Evolutionary conservation across 2,113 vertebrate genomes (phyloP), one percentile per base, ranked within the genome.

Genomic region (Gymnogyps californianus): DNA sequence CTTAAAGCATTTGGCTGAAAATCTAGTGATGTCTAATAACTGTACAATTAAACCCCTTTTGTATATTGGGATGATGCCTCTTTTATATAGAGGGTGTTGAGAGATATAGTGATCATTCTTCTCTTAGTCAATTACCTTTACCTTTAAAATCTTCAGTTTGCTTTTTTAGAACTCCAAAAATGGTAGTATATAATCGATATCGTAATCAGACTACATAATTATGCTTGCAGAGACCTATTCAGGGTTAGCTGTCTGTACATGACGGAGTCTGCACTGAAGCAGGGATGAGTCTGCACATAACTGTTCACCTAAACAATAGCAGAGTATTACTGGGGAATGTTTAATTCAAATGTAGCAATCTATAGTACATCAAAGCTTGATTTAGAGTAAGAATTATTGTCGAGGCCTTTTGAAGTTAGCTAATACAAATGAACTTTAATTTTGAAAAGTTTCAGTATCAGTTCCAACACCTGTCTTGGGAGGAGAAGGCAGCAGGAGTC

Each of bases 271-370:
- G 29, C 78, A 75, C 57, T 61, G 88, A 86, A 65, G 71, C 64
- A 87, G 47, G 55, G 67, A 67, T 81, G 86, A 87, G 81, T 86
- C 83, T 89, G 61, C 57, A 62, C 14, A 6, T 90, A 96, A 90
- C 84, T 61, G 28, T 85, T 96, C 91, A 81, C 44, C 76, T 90
- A 75, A 92, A 96, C 79, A 96, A 92, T 89, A 85, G 82, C 57
- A 47, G 51, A 87, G 40, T 77, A n/a, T 91, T 87, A 75, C 34
- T 24, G 42, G 19, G 19, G 57, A 80, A 51, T 66, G 42, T 36
- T 70, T 78, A 88, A 92, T 94, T 94, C 72, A 74, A 75, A 74
- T 38, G 49, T 38, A 72, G 58, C 46, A 40, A 34, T 42, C 51
- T 74, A 10, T 38, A 71, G 78, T 24, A 61, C 19, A 71, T 67